These are phyloP conservation scores for Rhopalosiphum maidis DNA, from an alignment of 1,140 invertebrate species.

Conservation along the genomic window DNA sequence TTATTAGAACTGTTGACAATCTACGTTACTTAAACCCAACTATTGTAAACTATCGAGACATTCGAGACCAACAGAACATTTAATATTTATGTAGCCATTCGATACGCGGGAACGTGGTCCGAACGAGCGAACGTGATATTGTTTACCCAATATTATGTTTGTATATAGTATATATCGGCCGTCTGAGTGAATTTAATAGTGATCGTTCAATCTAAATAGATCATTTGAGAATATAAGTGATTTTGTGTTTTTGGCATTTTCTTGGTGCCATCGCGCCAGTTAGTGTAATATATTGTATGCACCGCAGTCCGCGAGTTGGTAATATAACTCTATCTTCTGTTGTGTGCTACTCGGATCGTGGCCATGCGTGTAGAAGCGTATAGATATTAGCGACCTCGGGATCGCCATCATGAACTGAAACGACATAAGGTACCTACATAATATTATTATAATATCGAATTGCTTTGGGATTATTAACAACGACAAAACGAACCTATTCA, in stretches of 20 bases:
- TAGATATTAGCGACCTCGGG: not conserved
- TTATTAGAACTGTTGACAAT: not conserved
- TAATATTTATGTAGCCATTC: not conserved
- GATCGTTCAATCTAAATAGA: constrained; percentile 15
- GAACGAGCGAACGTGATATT: not conserved
- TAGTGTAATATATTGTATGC: not conserved
- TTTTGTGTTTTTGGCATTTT: not conserved
- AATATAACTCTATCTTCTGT: not conserved
- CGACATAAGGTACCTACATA: not conserved
- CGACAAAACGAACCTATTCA: not conserved
- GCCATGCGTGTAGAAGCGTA: not conserved
- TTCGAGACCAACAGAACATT: not conserved
- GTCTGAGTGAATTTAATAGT: not conserved
- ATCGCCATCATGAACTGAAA: not conserved
- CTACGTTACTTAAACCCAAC: not conserved
- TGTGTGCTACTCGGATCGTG: not conserved
- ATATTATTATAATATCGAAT: not conserved
- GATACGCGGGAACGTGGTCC: not conserved
- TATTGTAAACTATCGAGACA: not conserved
- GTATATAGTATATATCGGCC: not conserved
- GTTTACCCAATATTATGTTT: not conserved
- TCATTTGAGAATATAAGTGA: not conserved
- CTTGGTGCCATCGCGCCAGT: not conserved
- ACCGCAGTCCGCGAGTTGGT: not conserved
- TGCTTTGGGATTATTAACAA: not conserved